Conservation (phyloP, 2,888 invertebrate genomes). For the Neria commutata region DNA sequence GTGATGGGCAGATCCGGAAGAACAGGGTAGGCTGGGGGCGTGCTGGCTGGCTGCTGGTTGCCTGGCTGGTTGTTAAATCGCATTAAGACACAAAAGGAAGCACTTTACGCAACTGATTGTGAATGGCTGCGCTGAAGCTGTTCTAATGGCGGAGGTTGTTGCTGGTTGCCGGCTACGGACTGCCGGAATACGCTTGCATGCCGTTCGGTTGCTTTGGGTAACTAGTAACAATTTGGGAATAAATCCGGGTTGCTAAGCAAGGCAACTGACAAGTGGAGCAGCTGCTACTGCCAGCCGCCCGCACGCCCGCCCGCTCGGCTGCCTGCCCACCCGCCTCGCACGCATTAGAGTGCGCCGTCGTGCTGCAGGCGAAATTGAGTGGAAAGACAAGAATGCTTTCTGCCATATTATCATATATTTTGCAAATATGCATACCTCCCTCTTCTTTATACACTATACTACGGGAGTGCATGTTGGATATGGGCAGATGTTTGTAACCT, state of each 20-base stretch:
- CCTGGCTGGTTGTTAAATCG: slow-evolving; percentile 25
- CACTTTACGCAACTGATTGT: slow-evolving; percentile 31
- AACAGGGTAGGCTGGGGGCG: too few species aligned
- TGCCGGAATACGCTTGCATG: not conserved
- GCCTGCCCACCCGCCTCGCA: not conserved
- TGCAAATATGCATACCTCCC: not conserved
- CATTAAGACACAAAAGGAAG: slow-evolving; percentile 35
- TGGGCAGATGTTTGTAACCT: too few species aligned
- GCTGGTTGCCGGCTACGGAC: not conserved
- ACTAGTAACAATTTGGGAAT: too few species aligned
- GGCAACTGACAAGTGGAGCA: too few species aligned
- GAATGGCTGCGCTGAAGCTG: slow-evolving; percentile 7
- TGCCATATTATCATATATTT: slow-evolving; percentile 7
- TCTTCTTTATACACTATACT: too few species aligned
- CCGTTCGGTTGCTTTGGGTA: too few species aligned
- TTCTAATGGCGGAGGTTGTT: not conserved
- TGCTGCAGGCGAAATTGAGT: slow-evolving; percentile 15
- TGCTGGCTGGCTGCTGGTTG: not conserved
- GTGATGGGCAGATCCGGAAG: too few species aligned
- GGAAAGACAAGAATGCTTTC: slow-evolving; percentile 15
- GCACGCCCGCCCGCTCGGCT: too few species aligned
- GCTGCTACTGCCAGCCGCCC: too few species aligned
- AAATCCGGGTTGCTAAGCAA: too few species aligned
- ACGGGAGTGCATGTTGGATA: too few species aligned
- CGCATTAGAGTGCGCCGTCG: slow-evolving; percentile 10